Base-by-base conservation (phyloP, 2,113 vertebrate species). In the Ammodytes dubius region DNA sequence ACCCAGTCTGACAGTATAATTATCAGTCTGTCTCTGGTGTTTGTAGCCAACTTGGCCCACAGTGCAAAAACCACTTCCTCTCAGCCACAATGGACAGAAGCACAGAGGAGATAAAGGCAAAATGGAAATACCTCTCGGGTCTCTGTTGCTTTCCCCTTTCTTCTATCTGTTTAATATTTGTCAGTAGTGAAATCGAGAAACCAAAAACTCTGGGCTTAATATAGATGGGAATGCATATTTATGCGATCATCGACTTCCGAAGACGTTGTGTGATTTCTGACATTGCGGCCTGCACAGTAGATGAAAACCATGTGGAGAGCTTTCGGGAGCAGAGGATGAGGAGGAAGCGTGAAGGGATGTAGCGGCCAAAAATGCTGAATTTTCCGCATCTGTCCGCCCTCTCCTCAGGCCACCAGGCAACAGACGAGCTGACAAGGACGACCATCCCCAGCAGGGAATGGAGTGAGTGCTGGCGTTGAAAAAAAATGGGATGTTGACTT, bases 81-180 rank as follows among this genome's bases (percentile, higher is more conserved):
- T 87, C 52, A 45, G 57, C 67, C 47, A 81, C 81, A 84, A 76
- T 79, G 64, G 85, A 90, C 89, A 94, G 90, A 90, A 90, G 85
- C 77, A 61, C 70, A 40, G 57, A 79, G 50, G 57, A 87, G 86
- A 93, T 90, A 80, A 74, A 88, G 75, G 86, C 73, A 49, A n/a
- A 58, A 12, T 61, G 39, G 59, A 77, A 84, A 85, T 64, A 77
- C 70, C 77, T 88, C 4, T 0, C 43, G 61, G 79, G 67, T 71
- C 37, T 81, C 66, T 65, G 11, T 37, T 49, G 46, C 54, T 57
- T 27, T n/a, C 49, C 6, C 35, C n/a, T 3, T 59, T 76, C 52
- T 47, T 63, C n/a, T 68, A 40, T 80, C 52, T 63, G 49, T 68
- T 72, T 15, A 40, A 68, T 70, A 79, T 82, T 66, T 74, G 59